These are phyloP conservation scores for Anableps anableps DNA, from an alignment of 2,797 vertebrate genomes.

Conservation along the genomic window DNA sequence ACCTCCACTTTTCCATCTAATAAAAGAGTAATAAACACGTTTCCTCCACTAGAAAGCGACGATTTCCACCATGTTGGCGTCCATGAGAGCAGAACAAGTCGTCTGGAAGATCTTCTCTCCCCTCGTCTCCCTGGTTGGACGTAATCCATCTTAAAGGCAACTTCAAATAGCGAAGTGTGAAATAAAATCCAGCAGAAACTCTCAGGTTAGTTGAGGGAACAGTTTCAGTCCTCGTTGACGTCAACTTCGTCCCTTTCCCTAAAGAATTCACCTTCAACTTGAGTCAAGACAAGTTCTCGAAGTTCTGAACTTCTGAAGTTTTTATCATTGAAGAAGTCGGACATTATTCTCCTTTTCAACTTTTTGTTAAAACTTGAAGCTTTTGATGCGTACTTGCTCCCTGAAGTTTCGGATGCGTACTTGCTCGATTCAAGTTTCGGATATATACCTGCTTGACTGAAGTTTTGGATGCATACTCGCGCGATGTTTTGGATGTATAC, in stretches of 20 bases:
- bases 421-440: too few species aligned
- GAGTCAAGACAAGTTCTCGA: background rate
- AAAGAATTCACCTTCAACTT: background rate
- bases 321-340: background rate
- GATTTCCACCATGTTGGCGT: background rate
- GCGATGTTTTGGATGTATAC: too few species aligned
- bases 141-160: background rate
- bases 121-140: background rate
- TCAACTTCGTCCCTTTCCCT: background rate
- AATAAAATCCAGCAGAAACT: background rate
- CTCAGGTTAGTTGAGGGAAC: background rate
- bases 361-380: background rate
- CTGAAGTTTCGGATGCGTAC: too few species aligned
- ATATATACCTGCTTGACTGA: too few species aligned
- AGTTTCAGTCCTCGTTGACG: background rate
- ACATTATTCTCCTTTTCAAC: background rate
- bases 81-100: background rate
- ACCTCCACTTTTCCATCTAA: too few species aligned
- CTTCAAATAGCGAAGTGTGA: background rate
- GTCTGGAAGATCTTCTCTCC: background rate
- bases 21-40: background rate
- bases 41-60: background rate
- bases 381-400: too few species aligned
- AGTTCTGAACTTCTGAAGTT: background rate
- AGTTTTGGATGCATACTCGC: too few species aligned